phyloP scores from a whole-genome alignment of 2,113 vertebrate genomes.

The Xyliphius kryptos region DNA sequence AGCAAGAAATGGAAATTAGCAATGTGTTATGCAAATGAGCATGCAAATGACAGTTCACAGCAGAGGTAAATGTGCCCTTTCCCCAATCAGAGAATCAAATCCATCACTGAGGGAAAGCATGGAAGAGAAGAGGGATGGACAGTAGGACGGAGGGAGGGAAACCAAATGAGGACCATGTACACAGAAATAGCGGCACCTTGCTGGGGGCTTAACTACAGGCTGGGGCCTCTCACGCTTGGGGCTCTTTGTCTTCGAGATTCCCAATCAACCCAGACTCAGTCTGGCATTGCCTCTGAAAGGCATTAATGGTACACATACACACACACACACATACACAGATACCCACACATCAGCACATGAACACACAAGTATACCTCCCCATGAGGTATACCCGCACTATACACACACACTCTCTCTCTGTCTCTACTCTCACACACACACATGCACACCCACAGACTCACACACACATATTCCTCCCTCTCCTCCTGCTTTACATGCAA shows the following conservation, averaged over 20 bases:
- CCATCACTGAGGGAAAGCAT: conserved; percentile 35
- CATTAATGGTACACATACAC: conserved; percentile 34
- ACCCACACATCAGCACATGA: not conserved
- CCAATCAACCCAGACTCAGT: conserved; percentile 45
- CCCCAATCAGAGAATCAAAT: conserved; percentile 44
- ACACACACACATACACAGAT: conserved; percentile 19
- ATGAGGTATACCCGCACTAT: no score
- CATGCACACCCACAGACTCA: conserved; percentile 4
- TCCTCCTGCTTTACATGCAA: conserved; percentile 19
- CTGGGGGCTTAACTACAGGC: conserved; percentile 46
- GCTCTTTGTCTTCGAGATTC: conserved; percentile 43
- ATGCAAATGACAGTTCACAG: conserved; percentile 44
- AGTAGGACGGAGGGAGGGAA: conserved; percentile 32
- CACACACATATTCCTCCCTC: conserved; percentile 12
- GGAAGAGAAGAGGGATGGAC: conserved; percentile 20
- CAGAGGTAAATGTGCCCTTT: conserved; percentile 46
- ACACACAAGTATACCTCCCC: no score
- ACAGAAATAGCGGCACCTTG: conserved; percentile 42
- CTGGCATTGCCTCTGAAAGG: conserved; percentile 36
- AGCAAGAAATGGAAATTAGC: no score
- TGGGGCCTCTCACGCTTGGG: conserved; percentile 24
- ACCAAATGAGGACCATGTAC: conserved; percentile 37
- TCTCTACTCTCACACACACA: not conserved
- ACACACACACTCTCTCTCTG: no score
- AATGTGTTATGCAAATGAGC: conserved; percentile 41